Conservation (phyloP, 2,888 invertebrate genomes). For the Harmothoe impar region DNA sequence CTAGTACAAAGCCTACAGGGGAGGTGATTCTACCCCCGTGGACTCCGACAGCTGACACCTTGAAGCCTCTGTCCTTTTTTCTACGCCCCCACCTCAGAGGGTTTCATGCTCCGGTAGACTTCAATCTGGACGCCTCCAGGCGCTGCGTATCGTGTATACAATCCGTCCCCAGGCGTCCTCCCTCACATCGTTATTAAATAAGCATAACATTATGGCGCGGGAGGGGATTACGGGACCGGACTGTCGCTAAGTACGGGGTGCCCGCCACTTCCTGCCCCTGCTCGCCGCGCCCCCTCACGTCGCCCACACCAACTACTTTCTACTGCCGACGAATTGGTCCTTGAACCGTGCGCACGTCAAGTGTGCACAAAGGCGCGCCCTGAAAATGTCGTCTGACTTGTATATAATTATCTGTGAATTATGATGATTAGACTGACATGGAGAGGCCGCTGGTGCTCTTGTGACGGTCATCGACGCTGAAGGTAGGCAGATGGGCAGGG, state of each 20-base stretch:
- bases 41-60: slow-evolving; percentile 50
- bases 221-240: slow-evolving; percentile 19
- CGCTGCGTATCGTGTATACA: slow-evolving; percentile 45
- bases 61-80: slow-evolving; percentile 18
- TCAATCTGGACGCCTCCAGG: slow-evolving; percentile 37
- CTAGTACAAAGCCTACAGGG: slow-evolving; percentile 34
- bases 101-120: slow-evolving; percentile 37
- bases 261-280: slow-evolving; percentile 32
- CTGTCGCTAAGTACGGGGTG: background rate
- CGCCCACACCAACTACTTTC: background rate
- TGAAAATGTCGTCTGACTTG: slow-evolving; percentile 9
- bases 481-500: slow-evolving; percentile 35
- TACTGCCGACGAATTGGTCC: background rate
- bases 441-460: slow-evolving; percentile 30
- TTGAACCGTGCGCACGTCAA: slow-evolving; percentile 40
- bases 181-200: slow-evolving; percentile 37
- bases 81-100: background rate
- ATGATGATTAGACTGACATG: slow-evolving; percentile 56
- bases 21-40: slow-evolving; percentile 52
- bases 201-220: slow-evolving; percentile 57
- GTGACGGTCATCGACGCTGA: slow-evolving; percentile 50
- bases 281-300: slow-evolving; percentile 5
- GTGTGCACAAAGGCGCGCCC: slow-evolving; percentile 31
- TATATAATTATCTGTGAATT: slow-evolving; percentile 54
- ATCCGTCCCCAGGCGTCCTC: background rate